Percentiles rank a stretch among this genome's conserved stretches.
phyloP scores from a whole-genome alignment of 2,113 vertebrate genomes.

The Cyanoderma ruficeps region DNA sequence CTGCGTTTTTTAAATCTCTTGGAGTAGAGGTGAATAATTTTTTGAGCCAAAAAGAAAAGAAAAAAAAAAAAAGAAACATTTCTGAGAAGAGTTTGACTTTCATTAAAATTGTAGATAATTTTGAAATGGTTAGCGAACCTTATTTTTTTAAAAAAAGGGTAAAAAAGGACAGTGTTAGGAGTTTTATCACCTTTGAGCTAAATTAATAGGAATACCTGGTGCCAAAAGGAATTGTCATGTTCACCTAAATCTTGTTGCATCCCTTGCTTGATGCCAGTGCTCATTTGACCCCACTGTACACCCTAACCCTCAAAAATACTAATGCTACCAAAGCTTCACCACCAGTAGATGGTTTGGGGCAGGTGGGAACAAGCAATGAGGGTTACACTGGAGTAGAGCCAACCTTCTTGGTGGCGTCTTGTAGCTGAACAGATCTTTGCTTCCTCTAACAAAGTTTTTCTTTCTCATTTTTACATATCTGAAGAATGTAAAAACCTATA shows the following conservation, averaged over 20 bases:
- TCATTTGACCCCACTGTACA: neutral
- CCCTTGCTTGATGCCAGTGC: neutral
- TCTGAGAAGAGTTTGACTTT: neutral
- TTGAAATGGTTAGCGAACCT: neutral
- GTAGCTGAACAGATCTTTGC: neutral
- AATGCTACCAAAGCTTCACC: neutral
- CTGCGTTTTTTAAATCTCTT: neutral
- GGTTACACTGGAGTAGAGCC: neutral
- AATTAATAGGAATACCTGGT: neutral
- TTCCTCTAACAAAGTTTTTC: neutral
- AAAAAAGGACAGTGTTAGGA: rapidly evolving
- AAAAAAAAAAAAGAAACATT: neutral
- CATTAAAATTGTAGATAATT: neutral
- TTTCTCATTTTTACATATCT: neutral
- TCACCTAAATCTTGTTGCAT: neutral
- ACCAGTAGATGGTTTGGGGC: neutral
- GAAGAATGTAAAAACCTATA: neutral
- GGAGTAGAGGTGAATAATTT: neutral
- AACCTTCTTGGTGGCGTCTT: neutral
- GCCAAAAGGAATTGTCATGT: neutral
- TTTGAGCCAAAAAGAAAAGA: neutral
- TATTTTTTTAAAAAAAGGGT: neutral
- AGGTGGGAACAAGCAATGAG: neutral
- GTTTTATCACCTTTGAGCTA: neutral
- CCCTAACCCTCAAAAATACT: neutral